phyloP scores from a whole-genome alignment of 2,888 invertebrate species.

The Erebia ligea region DNA sequence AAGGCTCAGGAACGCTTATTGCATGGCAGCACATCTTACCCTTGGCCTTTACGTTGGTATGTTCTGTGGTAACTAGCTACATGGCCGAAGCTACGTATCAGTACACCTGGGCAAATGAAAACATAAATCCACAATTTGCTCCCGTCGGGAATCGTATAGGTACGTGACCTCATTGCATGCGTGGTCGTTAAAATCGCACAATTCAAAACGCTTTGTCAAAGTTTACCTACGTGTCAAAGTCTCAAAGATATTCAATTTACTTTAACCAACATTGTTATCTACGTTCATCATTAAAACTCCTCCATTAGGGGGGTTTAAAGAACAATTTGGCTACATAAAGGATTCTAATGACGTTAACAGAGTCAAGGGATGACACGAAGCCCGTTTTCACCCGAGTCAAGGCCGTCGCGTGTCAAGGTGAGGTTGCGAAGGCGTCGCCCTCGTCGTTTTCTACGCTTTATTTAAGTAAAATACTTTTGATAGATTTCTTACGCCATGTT shows the following conservation, averaged over 20 bases:
- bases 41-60: no score
- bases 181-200: no score
- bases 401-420: conserved; percentile 75
- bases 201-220: no score
- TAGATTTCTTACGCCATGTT: conserved; percentile 72
- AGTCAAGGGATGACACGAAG: conserved; percentile 32
- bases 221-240: no score
- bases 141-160: no score
- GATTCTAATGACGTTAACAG: conserved; percentile 4
- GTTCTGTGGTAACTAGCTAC: no score
- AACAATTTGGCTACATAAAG: conserved; percentile 4
- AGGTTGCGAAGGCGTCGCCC: conserved; percentile 70
- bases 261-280: neutral
- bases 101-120: no score
- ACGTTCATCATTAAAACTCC: conserved; percentile 2
- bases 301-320: conserved; percentile 17
- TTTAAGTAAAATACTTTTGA: conserved; percentile 69
- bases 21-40: no score
- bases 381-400: conserved; percentile 76
- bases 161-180: no score
- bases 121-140: no score
- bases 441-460: conserved; percentile 68
- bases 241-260: neutral
- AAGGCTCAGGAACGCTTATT: no score
- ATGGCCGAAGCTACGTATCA: no score